Conservation (phyloP, 2,113 vertebrate species). For the Perognathus longimembris region DNA sequence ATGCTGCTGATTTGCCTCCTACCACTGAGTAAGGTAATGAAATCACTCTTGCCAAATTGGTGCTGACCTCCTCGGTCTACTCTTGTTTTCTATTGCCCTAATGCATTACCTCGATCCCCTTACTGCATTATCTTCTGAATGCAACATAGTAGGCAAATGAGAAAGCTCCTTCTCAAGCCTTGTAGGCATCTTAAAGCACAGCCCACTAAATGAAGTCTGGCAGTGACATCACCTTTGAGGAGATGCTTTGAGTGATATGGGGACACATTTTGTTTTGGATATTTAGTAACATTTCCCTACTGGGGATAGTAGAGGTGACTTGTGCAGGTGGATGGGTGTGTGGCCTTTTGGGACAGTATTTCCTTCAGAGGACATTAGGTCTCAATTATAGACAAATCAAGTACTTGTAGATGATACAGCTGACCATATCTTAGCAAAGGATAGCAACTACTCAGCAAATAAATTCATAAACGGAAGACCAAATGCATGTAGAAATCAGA, state of each 20-base stretch:
- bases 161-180: background rate
- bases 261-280: background rate
- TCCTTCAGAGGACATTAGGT: background rate
- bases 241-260: background rate
- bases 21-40: no score
- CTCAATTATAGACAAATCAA: background rate
- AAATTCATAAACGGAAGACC: no score
- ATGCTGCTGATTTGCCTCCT: no score
- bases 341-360: background rate
- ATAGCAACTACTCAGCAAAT: no score
- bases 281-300: constrained; percentile 45
- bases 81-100: background rate
- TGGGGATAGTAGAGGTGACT: background rate
- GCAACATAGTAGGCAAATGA: background rate
- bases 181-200: background rate
- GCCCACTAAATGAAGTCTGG: background rate
- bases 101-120: no score
- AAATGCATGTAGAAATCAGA: background rate
- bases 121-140: background rate
- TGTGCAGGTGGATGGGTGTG: background rate
- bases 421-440: no score
- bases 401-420: background rate
- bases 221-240: constrained; percentile 29
- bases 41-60: background rate
- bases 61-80: background rate